Base-by-base conservation (phyloP, 2,113 vertebrate species). In the Notothenia rossii region DNA sequence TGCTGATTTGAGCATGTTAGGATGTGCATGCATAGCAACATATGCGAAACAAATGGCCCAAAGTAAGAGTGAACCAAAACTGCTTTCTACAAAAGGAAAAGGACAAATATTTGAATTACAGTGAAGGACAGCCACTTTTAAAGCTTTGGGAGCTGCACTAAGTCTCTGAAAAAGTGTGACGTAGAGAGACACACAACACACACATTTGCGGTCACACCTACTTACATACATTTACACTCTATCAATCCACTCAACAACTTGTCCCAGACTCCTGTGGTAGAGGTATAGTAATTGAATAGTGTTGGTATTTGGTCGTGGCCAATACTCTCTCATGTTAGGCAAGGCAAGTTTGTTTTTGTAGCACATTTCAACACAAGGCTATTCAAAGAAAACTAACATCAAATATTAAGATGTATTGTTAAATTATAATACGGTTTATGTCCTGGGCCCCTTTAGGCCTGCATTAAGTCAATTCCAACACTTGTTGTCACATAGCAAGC, bases 401-500 rank as follows among this genome's bases (percentile, higher is more conserved):
- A 40, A 40, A 40, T 7, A 40, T 40, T 40, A 51, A n/a, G 46
- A 56, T 14, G 10, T 53, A 10, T 43, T 17, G 43, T 12, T 46
- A 6, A 49, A 17, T 29, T 46, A 29, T 49, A 17, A 29, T 29
- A 50, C 45, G 22, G 7, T 49, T 29, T 83, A 51, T 54, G 25
- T 43, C 17, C 60, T 49, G 17, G 69, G 45, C 49, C 69, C 36
- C 46, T 12, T n/a, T 51, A 43, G 36, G 58, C 29, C 66, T 45
- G 48, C 60, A 51, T 67, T 55, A 11, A 45, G 61, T 18, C 11
- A 68, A 68, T 50, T 76, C 40, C 51, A 17, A 40, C 54, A 67
- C 50, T 59, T 48, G 17, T 22, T 81, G 33, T 11, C 17, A 18
- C 14, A 55, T 5, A 22, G 51, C 66, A 55, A 55, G 0, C 13